Evolutionary conservation across 2,113 vertebrate species (phyloP), one percentile per base, ranked within the genome.

Genomic region (Canis aureus): DNA sequence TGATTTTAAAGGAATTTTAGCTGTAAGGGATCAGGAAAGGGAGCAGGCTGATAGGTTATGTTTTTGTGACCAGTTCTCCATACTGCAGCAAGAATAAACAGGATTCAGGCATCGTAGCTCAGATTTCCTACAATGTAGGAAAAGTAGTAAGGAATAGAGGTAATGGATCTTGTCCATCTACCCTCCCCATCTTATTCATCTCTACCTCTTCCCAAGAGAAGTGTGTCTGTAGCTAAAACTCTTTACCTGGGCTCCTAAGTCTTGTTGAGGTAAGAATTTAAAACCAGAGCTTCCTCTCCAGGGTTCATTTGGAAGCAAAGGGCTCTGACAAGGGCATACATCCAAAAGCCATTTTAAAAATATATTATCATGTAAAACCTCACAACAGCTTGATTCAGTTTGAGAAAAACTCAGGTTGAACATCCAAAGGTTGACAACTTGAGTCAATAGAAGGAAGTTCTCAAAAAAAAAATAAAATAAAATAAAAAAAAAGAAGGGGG

Each of bases 151-250:
- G 43, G 11, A 66, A 16, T 8, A 1, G 1, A 32, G 11, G 22
- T 0, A 19, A 19, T 0, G 8, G n/a, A 19, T 7, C 1, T 11
- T 3, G 4, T 15, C 11, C 8, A 1, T 17, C 1, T 3, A 4
- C 17, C 8, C 7, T 23, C 27, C 11, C 27, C 27, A 8, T 9
- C 49, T 64, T 55, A 5, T 53, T 76, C 15, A 22, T 43, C 57
- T 64, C n/a, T 43, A 1, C 27, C 27, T n/a, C 73, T 82, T 35
- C n/a, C 43, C 49, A 43, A 29, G 15, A 82, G 20, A 79, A 5
- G 16, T 15, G 11, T 38, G 7, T 78, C 53, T 32, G 29, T 2
- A 73, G 29, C n/a, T 43, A 27, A 16, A 84, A 27, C 32, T 10
- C 67, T 87, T 55, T 38, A n/a, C 43, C 25, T 35, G 27, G 8